Base-by-base conservation (phyloP, 2,113 vertebrate genomes). In the Brachyhypopomus gauderio region DNA sequence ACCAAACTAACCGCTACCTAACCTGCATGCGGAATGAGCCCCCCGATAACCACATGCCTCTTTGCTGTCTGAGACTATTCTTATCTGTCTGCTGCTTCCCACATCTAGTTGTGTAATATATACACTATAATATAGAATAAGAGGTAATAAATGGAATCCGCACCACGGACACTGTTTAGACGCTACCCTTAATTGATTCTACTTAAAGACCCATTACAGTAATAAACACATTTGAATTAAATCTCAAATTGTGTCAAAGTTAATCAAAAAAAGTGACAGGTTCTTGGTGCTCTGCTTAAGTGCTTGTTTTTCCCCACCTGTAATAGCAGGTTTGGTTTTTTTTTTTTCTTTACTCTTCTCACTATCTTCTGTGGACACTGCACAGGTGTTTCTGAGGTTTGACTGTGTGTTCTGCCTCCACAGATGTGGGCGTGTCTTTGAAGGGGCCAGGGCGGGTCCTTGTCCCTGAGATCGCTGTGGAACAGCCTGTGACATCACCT, bases 391-490 rank as follows among this genome's bases (percentile, higher is more conserved):
- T 52, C 16, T n/a, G 22, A 38, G 3, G 3, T 5, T 77, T 81
- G 20, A 80, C 27, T 77, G 22, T 80, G 56, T 72, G 85, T 71
- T 87, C 78, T 80, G 56, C 36, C 64, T 52, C 23, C 23, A 52
- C 92, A 98, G 97, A 98, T 75, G 85, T 91, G 79, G 90, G 85
- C 79, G 83, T 92, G 85, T 87, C 88, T 88, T 72, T 92, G 56
- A 93, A 92, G 87, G 95, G 93, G 83, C 88, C 90, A 70, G 93
- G 91, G 87, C 89, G 88, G 85, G 90, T 78, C 86, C 27, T 94
- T 87, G 82, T 95, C 77, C 86, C 95, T 3, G 94, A 94, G 84
- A 87, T 89, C 78, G 85, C 85, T 27, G 62, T 84, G 75, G 94
- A 96, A 86, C 70, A 85, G 6, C 87, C 66, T 76, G 5, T 36